Conservation (phyloP, 2,797 vertebrate species). For the Acanthurus lineatus region DNA sequence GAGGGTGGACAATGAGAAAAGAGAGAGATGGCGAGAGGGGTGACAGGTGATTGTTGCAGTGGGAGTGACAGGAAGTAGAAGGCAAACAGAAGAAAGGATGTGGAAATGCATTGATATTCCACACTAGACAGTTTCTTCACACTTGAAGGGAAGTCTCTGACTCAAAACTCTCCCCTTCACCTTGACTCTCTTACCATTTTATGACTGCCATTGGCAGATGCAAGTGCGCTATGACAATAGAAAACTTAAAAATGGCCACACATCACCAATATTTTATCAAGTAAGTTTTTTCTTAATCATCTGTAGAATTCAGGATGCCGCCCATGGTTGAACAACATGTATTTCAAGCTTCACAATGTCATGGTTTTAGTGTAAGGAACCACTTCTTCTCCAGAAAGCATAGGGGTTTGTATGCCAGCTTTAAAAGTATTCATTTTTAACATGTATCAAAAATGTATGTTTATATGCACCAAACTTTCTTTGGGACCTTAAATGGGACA, state of each 20-base stretch:
- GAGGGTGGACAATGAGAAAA: conserved; percentile 61
- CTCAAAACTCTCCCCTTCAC: conserved; percentile 66
- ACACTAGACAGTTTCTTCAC: conserved; percentile 70
- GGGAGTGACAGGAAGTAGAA: conserved; percentile 75
- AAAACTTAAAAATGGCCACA: conserved; percentile 37
- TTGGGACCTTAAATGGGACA: not conserved
- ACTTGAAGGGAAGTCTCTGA: conserved; percentile 75
- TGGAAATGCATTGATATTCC: conserved; percentile 78
- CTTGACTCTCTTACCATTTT: conserved; percentile 50
- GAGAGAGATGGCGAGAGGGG: conserved; percentile 58
- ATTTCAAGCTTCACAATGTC: conserved; percentile 58
- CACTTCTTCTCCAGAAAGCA: conserved; percentile 16
- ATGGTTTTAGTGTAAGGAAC: conserved; percentile 44
- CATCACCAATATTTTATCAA: too few relatives aligned
- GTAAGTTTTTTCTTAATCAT: conserved; percentile 16
- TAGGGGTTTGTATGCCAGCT: conserved; percentile 15
- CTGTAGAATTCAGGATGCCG: conserved; percentile 37
- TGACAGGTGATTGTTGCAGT: conserved; percentile 79
- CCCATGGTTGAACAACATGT: conserved; percentile 27
- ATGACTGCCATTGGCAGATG: conserved; percentile 21
- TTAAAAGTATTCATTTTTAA: not conserved
- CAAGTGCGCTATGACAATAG: conserved; percentile 7
- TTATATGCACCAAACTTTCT: not conserved
- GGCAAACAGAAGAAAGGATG: conserved; percentile 68
- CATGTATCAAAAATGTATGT: conserved; percentile 25